Base-by-base conservation (phyloP, 2,888 invertebrate species). In the Trissolcus japonicus region DNA sequence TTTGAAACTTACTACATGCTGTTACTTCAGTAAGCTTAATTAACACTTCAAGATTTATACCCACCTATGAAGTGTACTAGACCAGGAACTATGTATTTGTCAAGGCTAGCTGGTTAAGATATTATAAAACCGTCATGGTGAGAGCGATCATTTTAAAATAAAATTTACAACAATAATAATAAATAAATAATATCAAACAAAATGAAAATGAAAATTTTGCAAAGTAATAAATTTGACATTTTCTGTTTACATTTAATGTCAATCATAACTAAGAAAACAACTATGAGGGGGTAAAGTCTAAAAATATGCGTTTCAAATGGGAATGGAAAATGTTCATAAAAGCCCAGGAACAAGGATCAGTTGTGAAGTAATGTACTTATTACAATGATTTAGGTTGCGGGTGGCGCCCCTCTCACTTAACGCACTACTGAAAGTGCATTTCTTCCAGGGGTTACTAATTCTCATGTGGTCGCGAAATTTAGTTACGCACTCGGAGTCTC, bases 391-490 rank as follows among this genome's bases (percentile, higher is more conserved):
- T 60, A 66, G 65, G 41, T 46, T 55, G 60, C 35, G 66, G 69
- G 65, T 66, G 56, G 60, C 53, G 55, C 76, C 76, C 76, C 46
- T 65, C 65, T 76, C 56, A 76, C 65, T 76, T 68, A 75, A 29
- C 46, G 57, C 48, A 14, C 16, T 59, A 63, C 75, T 65, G 55
- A 66, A 69, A 76, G 53, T 76, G 69, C 63, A 76, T 76, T 76
- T 76, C 76, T 71, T 66, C 9, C 35, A 16, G 65, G 69, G 71
- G 71, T 65, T 65, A 51, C 55, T 76, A 65, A 76, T 76, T 76
- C 75, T 69, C 69, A 65, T 76, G 75, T 76, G 75, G 75, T 69
- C 48, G 46, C 60, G 56, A 76, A 76, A 76, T 65, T 63, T 60
- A 21, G 51, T 76, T 76, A 76, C 55, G 54, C 41, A 65, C 51